Evolutionary conservation across 2,113 vertebrate species (phyloP).

Genomic region (Entosphenus tridentatus): DNA sequence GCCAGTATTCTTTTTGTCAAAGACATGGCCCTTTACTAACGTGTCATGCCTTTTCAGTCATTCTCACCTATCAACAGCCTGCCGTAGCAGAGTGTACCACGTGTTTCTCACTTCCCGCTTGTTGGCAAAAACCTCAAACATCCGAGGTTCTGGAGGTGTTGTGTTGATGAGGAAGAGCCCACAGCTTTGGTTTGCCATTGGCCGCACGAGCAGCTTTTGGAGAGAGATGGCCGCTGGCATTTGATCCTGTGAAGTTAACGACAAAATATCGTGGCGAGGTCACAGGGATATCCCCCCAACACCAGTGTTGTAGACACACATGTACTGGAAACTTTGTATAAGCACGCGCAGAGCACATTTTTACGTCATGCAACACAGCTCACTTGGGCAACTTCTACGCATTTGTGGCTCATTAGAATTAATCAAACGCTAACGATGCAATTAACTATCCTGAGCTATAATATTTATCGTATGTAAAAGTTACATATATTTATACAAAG

Average conservation of each 20-base stretch:
- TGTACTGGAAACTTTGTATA: not conserved
- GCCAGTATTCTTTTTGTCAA: not conserved
- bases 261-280: not conserved
- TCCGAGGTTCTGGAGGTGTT: not conserved
- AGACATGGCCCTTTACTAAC: not conserved
- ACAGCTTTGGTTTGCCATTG: constrained; percentile 1
- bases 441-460: too few species aligned
- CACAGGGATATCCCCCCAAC: not conserved
- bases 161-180: not conserved
- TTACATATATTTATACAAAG: too few species aligned
- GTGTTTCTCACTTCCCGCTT: not conserved
- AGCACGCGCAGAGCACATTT: not conserved
- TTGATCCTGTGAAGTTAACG: not conserved
- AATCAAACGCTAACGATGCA: not conserved
- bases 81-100: constrained; percentile 3
- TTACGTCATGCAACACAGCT: not conserved
- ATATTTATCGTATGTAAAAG: too few species aligned
- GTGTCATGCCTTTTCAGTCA: not conserved
- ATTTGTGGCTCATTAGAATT: not conserved
- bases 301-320: not conserved
- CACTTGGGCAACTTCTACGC: not conserved
- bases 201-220: constrained; percentile 1
- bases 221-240: constrained; percentile 1
- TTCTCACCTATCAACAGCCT: not conserved
- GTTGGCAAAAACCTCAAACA: constrained; percentile 5